Conservation (phyloP, 2,797 vertebrate genomes). For the Chiloscyllium punctatum region DNA sequence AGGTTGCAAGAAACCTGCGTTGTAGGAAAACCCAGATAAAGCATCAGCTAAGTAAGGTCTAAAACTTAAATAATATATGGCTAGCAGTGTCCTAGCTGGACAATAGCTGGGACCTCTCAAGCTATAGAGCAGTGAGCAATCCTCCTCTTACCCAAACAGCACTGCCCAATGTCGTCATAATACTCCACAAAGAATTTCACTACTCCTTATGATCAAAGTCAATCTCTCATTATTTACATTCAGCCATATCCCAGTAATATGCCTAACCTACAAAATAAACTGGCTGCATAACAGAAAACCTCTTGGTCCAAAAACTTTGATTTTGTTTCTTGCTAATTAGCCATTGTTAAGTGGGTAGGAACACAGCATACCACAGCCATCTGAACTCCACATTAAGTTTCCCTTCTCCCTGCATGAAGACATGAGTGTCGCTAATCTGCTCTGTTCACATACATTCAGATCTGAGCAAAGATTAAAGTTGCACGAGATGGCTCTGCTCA, state of each 20-base stretch:
- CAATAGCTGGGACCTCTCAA: neutral
- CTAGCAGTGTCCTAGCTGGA: neutral
- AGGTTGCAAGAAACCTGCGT: neutral
- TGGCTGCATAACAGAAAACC: neutral
- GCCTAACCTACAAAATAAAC: neutral
- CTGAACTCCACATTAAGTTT: neutral
- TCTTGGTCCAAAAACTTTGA: too few species aligned
- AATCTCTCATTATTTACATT: neutral
- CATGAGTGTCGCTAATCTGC: neutral
- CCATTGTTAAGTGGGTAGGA: neutral
- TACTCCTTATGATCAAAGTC: neutral
- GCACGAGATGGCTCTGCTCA: too few species aligned
- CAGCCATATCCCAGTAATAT: neutral
- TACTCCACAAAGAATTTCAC: neutral
- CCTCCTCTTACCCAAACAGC: neutral
- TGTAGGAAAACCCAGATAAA: neutral
- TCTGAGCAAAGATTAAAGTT: neutral
- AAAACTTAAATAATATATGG: neutral
- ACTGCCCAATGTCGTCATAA: neutral
- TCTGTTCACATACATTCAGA: neutral
- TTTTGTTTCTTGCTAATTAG: neutral
- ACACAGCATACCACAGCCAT: neutral
- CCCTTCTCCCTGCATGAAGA: neutral
- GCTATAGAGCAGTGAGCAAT: neutral
- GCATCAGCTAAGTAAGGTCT: neutral